These are phyloP conservation scores for Myiozetetes cayanensis DNA, from an alignment of 2,113 vertebrate species.

Conservation along the genomic window DNA sequence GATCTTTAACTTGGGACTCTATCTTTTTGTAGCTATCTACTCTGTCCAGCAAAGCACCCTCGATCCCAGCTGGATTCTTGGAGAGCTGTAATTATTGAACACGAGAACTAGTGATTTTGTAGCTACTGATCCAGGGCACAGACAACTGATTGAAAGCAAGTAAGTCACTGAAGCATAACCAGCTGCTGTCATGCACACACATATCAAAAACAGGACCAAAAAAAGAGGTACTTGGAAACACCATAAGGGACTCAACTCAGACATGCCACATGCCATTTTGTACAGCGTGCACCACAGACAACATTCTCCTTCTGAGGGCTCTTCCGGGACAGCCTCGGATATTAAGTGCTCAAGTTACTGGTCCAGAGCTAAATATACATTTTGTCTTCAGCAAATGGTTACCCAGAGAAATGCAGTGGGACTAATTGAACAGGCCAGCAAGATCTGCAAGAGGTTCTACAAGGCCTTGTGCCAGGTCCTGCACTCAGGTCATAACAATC, in stretches of 20 bases:
- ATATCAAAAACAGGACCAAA: not conserved
- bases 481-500: not conserved
- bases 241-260: not conserved
- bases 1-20: not conserved
- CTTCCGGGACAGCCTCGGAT: not conserved
- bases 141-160: not conserved
- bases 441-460: not conserved
- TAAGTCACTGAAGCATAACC: not conserved
- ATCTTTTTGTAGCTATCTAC: not conserved
- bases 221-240: not conserved
- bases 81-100: not conserved
- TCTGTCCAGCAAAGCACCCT: not conserved
- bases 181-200: not conserved
- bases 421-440: not conserved
- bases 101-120: not conserved
- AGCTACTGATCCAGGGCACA: not conserved
- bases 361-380: not conserved
- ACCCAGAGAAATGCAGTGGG: not conserved
- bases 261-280: not conserved
- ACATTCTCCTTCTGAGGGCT: not conserved
- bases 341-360: not conserved
- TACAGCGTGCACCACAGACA: not conserved
- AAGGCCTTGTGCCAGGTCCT: not conserved
- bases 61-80: not conserved
- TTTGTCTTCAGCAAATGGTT: not conserved